A percentile compares a stretch with the other conserved stretches of the same genome.
Evolutionary conservation across 2,797 vertebrate genomes (phyloP).

Genomic region (Sebastes trivittatus): DNA sequence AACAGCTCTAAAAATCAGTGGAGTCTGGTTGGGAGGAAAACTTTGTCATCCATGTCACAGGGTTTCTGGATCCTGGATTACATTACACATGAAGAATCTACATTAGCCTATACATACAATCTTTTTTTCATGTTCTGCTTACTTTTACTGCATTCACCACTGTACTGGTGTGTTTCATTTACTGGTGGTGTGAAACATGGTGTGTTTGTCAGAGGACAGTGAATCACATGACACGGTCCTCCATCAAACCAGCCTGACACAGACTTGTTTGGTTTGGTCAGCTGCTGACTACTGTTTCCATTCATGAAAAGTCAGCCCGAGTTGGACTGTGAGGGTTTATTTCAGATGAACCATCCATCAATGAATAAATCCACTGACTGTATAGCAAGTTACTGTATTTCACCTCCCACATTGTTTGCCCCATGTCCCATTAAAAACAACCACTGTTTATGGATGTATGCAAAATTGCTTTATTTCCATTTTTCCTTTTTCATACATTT

Average conservation of each 20-base stretch:
- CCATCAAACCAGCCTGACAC: neutral
- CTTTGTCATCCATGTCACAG: neutral
- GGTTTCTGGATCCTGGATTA: neutral
- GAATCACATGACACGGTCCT: constrained; percentile 11
- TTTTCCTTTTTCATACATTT: constrained; percentile 81
- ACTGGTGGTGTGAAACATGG: neutral
- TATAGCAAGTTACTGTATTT: neutral
- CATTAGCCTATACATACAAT: neutral
- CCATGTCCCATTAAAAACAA: neutral
- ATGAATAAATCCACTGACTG: neutral
- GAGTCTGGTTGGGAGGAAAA: neutral
- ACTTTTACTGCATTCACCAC: neutral
- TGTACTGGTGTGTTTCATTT: neutral
- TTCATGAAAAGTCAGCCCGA: constrained; percentile 14
- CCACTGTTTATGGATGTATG: constrained; percentile 68
- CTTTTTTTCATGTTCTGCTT: neutral
- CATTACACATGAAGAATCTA: neutral
- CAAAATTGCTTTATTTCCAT: constrained; percentile 84
- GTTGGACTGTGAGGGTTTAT: neutral
- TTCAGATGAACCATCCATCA: neutral
- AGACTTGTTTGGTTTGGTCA: constrained; percentile 24
- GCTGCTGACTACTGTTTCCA: constrained; percentile 12
- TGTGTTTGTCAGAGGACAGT: neutral
- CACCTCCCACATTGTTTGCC: neutral
- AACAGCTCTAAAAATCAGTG: neutral